Evolutionary conservation across 2,113 vertebrate species (phyloP), one percentile per base, ranked within the genome.

Genomic region (Oncorhynchus kisutch): DNA sequence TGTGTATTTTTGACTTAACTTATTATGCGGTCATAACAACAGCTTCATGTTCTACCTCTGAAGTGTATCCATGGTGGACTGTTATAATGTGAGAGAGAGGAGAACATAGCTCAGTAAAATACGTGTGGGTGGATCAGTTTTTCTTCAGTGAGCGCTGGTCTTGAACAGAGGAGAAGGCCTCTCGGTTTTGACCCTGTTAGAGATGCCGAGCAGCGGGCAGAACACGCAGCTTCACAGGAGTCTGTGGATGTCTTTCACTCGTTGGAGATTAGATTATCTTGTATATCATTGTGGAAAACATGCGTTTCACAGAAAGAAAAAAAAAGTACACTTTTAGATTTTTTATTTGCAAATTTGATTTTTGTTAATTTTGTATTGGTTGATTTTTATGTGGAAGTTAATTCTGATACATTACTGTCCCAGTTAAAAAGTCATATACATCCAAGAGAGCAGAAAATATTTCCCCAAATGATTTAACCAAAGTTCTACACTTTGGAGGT

Each of bases 51-150:
- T 16, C 51, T 13, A 18, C 16, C 51, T 16, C 16, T 16, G 51
- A 13, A 54, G 16, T 54, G 51, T 54, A 18, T 18, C 51, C 16
- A 16, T 4, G 12, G 51, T 54, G 51, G 16, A 14, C 16, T 54
- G 12, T 16, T 16, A 54, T 18, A 54, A 18, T 13, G 51, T 16
- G 18, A 54, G 16, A 54, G 51, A 54, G 14, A 54, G 16, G 14
- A 16, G 51, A 54, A 16, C 51, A 54, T 18, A 16, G 51, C 51
- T 13, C 51, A 82, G 86, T 86, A 85, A 87, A 88, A 88, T 87
- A 87, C 85, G 90, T 86, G 87, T 80, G 81, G 51, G 87, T 81
- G 81, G 82, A 88, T 86, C 89, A 91, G 89, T 89, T 91, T 90
- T 90, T 90, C 78, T 83, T 77, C 82, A 79, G 81, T 70, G 83